A percentile compares a stretch with the other conserved stretches of the same genome.
phyloP scores from a whole-genome alignment of 92 coral and sea anemone species.

The Paragorgia papillata region DNA sequence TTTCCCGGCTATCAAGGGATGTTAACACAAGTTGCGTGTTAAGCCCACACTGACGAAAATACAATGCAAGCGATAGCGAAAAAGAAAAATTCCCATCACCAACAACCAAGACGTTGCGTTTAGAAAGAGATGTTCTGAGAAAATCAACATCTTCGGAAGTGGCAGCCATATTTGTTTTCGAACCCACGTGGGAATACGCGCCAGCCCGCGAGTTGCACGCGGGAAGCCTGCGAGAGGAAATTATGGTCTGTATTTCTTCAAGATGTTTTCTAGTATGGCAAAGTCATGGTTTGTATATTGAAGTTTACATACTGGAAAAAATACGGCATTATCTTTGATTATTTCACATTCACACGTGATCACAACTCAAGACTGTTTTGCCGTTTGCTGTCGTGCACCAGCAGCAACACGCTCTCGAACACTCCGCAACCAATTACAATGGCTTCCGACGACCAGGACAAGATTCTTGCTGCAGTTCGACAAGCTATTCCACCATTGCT shows the following conservation, averaged over 20 bases:
- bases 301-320: neutral
- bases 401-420: no score
- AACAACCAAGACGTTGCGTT: conserved; percentile 74
- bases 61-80: conserved; percentile 72
- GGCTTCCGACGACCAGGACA: neutral
- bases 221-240: neutral
- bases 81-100: conserved; percentile 99
- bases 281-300: neutral
- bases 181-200: no score
- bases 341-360: no score
- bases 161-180: conserved; percentile 30
- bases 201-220: neutral
- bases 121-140: conserved; percentile 57
- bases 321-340: no score
- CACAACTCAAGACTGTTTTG: neutral
- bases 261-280: no score
- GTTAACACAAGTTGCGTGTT: conserved; percentile 68
- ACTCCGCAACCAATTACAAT: neutral
- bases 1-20: conserved; percentile 72
- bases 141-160: conserved; percentile 42
- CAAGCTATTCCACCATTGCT: conserved; percentile 73
- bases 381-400: neutral
- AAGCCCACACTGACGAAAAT: conserved; percentile 35
- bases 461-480: conserved; percentile 52
- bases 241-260: no score